A percentile compares a stretch with the other conserved stretches of the same genome.
Evolutionary conservation across 2,888 invertebrate genomes (phyloP).

Genomic region (Caenorhabditis sp.): DNA sequence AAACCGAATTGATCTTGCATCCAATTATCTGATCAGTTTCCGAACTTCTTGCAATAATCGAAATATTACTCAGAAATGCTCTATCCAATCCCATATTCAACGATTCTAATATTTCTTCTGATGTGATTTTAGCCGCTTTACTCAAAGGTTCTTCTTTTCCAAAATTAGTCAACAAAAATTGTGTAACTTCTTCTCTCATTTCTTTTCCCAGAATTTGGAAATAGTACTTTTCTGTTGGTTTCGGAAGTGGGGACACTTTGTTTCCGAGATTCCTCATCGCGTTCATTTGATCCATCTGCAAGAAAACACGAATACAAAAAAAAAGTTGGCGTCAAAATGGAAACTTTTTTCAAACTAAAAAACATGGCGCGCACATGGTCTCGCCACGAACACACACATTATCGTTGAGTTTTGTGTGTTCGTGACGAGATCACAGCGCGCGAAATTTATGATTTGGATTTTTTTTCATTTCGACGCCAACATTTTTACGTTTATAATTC

Average conservation of each 20-base stretch:
- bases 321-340: too few relatives aligned
- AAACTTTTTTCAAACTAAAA: too few relatives aligned
- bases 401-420: too few relatives aligned
- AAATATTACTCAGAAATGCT: conserved; percentile 15
- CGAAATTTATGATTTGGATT: too few relatives aligned
- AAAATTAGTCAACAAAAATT: conserved; percentile 22
- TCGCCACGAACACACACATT: too few relatives aligned
- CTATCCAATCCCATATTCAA: conserved; percentile 24
- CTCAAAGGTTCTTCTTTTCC: conserved; percentile 21
- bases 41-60: conserved; percentile 22
- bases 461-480: too few relatives aligned
- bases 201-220: conserved; percentile 23
- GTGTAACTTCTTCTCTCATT: conserved; percentile 12
- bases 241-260: conserved; percentile 7
- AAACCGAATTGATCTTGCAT: conserved; percentile 36
- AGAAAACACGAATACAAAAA: too few relatives aligned
- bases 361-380: too few relatives aligned
- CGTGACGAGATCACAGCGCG: too few relatives aligned
- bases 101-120: conserved; percentile 21
- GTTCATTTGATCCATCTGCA: too few relatives aligned
- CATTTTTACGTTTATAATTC: too few relatives aligned
- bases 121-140: conserved; percentile 23
- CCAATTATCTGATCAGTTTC: conserved; percentile 28
- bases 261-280: too few relatives aligned
- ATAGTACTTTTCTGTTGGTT: conserved; percentile 20